phyloP scores from a whole-genome alignment of 2,797 vertebrate genomes.

The Eidolon dupreanum region DNA sequence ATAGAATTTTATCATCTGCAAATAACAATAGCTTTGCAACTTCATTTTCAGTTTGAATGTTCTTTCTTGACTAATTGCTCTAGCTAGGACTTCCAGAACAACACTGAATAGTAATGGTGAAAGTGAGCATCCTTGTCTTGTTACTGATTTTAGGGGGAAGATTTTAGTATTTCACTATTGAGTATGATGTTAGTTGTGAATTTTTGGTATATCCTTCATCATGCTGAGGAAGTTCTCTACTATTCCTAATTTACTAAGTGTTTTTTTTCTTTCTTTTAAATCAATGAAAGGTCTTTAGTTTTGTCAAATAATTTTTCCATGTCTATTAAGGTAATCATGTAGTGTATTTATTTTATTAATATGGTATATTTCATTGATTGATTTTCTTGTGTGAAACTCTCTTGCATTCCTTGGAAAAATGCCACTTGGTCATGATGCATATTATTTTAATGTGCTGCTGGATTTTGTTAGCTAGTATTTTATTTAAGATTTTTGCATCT shows the following conservation, averaged over 20 bases:
- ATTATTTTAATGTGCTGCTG: neutral
- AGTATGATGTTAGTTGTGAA: neutral
- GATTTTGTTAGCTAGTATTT: neutral
- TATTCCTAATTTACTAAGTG: neutral
- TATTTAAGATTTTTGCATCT: neutral
- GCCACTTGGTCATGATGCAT: neutral
- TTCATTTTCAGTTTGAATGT: neutral
- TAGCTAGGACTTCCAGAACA: neutral
- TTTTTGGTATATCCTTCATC: neutral
- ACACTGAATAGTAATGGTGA: neutral
- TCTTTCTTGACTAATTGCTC: neutral
- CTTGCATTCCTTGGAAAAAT: constrained; percentile 19
- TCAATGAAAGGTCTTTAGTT: neutral
- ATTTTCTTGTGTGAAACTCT: neutral
- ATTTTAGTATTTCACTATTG: neutral
- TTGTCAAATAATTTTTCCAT: neutral
- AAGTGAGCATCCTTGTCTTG: neutral
- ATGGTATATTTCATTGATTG: neutral
- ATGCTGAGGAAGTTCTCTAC: neutral
- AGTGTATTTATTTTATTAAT: neutral
- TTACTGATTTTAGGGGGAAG: neutral
- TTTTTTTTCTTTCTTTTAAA: neutral
- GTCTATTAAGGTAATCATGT: neutral
- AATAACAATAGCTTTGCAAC: neutral
- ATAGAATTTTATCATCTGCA: neutral